phyloP scores from a whole-genome alignment of 1,140 invertebrate genomes.

The Odontomachus brunneus region DNA sequence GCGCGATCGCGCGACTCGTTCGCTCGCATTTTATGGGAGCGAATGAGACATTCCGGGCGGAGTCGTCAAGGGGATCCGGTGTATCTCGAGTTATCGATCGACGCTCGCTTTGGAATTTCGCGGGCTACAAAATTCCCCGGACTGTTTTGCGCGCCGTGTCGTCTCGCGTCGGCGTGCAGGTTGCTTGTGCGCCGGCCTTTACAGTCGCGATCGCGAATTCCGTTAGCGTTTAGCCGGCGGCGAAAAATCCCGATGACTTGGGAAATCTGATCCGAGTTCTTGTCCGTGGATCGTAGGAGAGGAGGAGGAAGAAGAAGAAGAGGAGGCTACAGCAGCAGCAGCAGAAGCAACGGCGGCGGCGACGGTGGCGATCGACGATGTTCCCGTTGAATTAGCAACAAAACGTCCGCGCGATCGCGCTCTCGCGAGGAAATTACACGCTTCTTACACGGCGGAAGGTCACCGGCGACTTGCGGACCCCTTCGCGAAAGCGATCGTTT shows the following conservation, averaged over 20 bases:
- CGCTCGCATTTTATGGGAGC: too few relatives aligned
- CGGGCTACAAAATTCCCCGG: conserved; percentile 15
- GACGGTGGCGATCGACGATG: conserved; percentile 57
- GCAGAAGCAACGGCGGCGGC: neutral
- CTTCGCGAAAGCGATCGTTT: conserved; percentile 72
- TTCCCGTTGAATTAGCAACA: conserved; percentile 73
- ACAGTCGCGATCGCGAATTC: conserved; percentile 45
- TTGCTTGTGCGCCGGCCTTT: conserved; percentile 12
- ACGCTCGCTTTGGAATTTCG: conserved; percentile 13
- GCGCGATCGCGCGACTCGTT: too few relatives aligned
- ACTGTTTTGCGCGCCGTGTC: conserved; percentile 19
- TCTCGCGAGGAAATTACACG: conserved; percentile 65
- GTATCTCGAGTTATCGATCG: neutral
- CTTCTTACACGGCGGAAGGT: conserved; percentile 67
- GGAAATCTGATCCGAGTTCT: conserved; percentile 68
- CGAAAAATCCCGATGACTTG: conserved; percentile 61
- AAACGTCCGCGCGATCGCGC: conserved; percentile 62
- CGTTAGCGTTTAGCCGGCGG: neutral
- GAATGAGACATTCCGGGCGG: too few relatives aligned
- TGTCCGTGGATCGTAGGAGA: conserved; percentile 29
- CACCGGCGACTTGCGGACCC: conserved; percentile 51
- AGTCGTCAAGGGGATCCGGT: neutral
- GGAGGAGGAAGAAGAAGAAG: neutral
- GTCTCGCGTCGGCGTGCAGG: too few relatives aligned
- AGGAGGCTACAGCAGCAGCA: neutral